Percentiles rank a stretch among this genome's conserved stretches.
phyloP scores from a whole-genome alignment of 2,113 vertebrate species.

The Colistium nudipinnis region DNA sequence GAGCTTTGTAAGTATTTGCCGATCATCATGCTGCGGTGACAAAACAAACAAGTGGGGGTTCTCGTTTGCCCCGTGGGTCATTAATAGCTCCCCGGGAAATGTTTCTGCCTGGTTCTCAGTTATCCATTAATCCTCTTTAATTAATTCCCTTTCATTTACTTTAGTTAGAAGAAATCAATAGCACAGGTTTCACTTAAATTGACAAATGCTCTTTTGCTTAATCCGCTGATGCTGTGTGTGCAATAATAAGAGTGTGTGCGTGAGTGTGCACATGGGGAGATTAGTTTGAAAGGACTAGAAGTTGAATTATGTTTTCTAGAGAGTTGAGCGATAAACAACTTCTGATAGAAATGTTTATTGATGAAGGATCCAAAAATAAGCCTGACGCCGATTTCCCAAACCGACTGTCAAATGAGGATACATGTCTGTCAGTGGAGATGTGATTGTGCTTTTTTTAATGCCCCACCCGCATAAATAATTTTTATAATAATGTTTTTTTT shows the following conservation, averaged over 20 bases:
- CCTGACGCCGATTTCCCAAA: slow-evolving; percentile 3
- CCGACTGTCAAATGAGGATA: slow-evolving; percentile 15
- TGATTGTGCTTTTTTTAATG: slow-evolving; percentile 6
- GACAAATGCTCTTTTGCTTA: slow-evolving; percentile 78
- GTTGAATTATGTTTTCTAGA: slow-evolving; percentile 20
- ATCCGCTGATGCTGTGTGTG: slow-evolving; percentile 62
- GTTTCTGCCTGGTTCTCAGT: slow-evolving; percentile 73
- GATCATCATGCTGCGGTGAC: slow-evolving; percentile 43
- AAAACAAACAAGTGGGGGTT: slow-evolving; percentile 46
- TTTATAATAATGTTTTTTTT: slow-evolving; percentile 64
- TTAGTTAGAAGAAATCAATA: slow-evolving; percentile 83
- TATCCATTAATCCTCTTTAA: slow-evolving; percentile 84
- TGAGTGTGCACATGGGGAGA: slow-evolving; percentile 26
- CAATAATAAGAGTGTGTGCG: background rate
- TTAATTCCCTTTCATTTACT: slow-evolving; percentile 83
- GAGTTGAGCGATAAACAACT: background rate
- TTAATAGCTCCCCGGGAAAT: slow-evolving; percentile 69
- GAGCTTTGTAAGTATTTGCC: slow-evolving; percentile 29
- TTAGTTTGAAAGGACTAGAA: slow-evolving; percentile 43
- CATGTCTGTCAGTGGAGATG: slow-evolving; percentile 12
- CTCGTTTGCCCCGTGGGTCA: slow-evolving; percentile 64
- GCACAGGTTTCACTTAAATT: slow-evolving; percentile 81
- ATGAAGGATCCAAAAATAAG: background rate
- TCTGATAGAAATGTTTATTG: background rate
- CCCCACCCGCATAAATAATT: background rate